Evolutionary conservation across 2,888 invertebrate species (phyloP), one percentile per base, ranked within the genome.

Genomic region (Patella pellucida): DNA sequence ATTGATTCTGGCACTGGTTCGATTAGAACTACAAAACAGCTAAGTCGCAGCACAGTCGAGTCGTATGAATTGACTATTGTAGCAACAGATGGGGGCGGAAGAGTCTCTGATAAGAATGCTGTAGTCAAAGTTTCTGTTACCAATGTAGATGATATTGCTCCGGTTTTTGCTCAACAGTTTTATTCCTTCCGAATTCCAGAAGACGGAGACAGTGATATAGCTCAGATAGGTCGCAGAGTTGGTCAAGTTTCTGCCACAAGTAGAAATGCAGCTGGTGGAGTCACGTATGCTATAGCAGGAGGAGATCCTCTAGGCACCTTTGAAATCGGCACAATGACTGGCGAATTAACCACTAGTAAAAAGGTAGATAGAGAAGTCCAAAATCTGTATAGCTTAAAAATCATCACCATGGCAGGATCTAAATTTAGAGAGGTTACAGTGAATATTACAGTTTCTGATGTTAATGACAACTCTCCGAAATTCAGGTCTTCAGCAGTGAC

Each of bases 391-490:
- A 94, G 93, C 79, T 92, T 98, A 52, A 94, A 93, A 84, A 93
- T 97, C n/a, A 93, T 95, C 76, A 98, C 96, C 0, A 94, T 94
- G 84, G 94, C 94, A 74, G 95, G 95, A 1, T 92, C 95, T 51
- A 93, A 95, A 1, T 96, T 94, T 89, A 96, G 95, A 7, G 94
- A 94, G 86, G 95, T 95, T 9, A 93, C 92, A 52, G 97, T 96
- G 0, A 95, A 95, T 87, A 94, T 98, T 82, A 94, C 94, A 1
- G 93, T 98, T 7, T 91, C 94, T 67, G 98, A 98, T 91, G 92
- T 96, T 5, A 98, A 98, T 91, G 98, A 98, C 91, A 97, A 97
- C 90, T 94, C 95, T 75, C 98, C 98, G 4, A 92, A 93, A 23
- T 90, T 90, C 80, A 74, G 75, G 7, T 77, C 78, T 23, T 76